These are phyloP conservation scores for Caenorhabditis zanzibari DNA, from an alignment of 2,888 invertebrate genomes.

Conservation along the genomic window DNA sequence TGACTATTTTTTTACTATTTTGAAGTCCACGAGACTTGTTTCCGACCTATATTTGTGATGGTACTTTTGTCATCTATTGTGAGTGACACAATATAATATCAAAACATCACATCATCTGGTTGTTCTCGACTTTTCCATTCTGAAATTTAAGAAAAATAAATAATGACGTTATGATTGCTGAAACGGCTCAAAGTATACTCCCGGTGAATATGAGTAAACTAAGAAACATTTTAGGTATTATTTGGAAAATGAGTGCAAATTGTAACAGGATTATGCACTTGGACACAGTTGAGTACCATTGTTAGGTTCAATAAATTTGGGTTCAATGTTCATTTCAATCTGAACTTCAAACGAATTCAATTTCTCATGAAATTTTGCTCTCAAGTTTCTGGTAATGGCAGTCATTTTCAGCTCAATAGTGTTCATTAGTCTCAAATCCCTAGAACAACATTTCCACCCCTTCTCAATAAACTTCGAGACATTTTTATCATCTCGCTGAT, in stretches of 20 bases:
- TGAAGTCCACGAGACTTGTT: slow-evolving; percentile 34
- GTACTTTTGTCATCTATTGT: slow-evolving; percentile 22
- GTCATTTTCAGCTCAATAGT: too few species aligned
- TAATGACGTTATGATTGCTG: slow-evolving; percentile 11
- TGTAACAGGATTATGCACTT: too few species aligned
- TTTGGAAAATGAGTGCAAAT: neutral
- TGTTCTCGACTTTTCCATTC: slow-evolving; percentile 36
- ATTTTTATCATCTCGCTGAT: neutral
- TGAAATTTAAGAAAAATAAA: neutral
- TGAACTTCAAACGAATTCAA: too few species aligned
- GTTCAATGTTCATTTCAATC: too few species aligned
- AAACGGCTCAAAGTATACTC: slow-evolving; percentile 25
- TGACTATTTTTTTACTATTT: slow-evolving; percentile 35
- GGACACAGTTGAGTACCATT: too few species aligned
- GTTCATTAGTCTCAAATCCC: too few species aligned
- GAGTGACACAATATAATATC: slow-evolving; percentile 14
- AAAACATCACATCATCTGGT: slow-evolving; percentile 36
- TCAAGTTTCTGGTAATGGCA: too few species aligned
- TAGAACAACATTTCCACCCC: neutral
- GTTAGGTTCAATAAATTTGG: too few species aligned
- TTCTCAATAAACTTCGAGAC: neutral
- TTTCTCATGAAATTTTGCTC: too few species aligned
- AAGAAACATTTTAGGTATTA: neutral
- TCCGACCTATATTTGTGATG: slow-evolving; percentile 27
- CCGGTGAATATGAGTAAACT: neutral